phyloP scores from a whole-genome alignment of 2,797 vertebrate species.

The Sitta carolinensis region DNA sequence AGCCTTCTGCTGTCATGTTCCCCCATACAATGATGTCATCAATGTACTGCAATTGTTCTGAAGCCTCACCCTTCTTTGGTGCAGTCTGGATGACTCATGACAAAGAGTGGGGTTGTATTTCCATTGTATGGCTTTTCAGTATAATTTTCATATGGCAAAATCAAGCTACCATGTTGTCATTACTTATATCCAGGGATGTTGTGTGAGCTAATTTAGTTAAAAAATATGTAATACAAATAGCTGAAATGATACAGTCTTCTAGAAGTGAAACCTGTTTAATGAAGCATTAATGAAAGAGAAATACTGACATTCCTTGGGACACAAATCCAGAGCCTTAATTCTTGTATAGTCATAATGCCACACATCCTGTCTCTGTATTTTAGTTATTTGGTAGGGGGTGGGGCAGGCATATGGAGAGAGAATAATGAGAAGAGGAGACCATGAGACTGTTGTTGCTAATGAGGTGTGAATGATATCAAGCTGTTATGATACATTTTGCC shows the following conservation, averaged over 20 bases:
- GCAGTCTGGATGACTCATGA: neutral
- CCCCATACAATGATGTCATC: too few species aligned
- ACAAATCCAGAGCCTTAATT: neutral
- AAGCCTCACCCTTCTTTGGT: fast-evolving
- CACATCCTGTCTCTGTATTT: neutral
- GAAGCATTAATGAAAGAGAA: neutral
- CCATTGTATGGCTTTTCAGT: neutral
- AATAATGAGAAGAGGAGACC: neutral
- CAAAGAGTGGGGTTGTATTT: neutral
- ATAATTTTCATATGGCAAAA: neutral
- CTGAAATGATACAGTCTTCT: neutral
- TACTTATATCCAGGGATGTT: neutral
- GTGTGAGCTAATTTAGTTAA: constrained; percentile 28
- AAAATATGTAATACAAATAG: neutral
- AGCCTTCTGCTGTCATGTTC: fast-evolving
- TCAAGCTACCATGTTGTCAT: neutral
- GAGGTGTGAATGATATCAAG: neutral
- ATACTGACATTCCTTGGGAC: neutral
- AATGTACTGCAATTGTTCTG: neutral
- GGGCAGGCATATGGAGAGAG: neutral
- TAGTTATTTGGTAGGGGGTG: neutral
- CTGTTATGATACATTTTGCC: neutral
- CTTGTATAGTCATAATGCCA: neutral
- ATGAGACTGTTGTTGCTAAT: neutral
- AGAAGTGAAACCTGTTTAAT: neutral